phyloP scores from a whole-genome alignment of 2,888 invertebrate genomes.

The Graphium colonna region DNA sequence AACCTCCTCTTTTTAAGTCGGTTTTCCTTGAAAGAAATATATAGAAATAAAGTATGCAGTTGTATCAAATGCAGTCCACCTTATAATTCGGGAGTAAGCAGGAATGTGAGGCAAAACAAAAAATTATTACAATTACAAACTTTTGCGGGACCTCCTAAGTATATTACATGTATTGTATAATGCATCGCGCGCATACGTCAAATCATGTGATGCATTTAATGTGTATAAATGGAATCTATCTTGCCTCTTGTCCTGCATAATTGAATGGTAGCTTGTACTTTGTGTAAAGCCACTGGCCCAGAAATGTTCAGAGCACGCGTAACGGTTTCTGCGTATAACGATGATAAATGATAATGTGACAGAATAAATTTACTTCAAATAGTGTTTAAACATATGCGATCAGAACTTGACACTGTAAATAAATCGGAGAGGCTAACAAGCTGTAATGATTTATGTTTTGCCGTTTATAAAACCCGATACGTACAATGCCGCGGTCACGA shows the following conservation, averaged over 20 bases:
- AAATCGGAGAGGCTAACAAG: conserved; percentile 7
- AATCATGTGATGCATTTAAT: conserved; percentile 10
- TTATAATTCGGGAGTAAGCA: too few relatives aligned
- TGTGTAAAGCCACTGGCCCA: conserved; percentile 10
- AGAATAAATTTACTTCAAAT: conserved; percentile 18
- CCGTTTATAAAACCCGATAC: not conserved
- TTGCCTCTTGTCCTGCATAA: conserved; percentile 3
- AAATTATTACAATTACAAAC: too few relatives aligned
- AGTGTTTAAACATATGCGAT: conserved; percentile 11
- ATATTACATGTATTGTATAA: too few relatives aligned
- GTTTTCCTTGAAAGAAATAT: too few relatives aligned
- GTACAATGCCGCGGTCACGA: not conserved
- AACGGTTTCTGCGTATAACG: conserved; percentile 14
- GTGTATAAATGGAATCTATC: conserved; percentile 13
- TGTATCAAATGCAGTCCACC: too few relatives aligned
- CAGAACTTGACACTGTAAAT: conserved; percentile 8
- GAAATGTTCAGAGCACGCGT: conserved; percentile 2
- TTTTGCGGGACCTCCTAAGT: too few relatives aligned
- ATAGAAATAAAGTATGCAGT: too few relatives aligned
- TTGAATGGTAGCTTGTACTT: conserved; percentile 6
- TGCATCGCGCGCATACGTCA: too few relatives aligned
- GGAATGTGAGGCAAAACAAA: too few relatives aligned
- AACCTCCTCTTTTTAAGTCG: too few relatives aligned
- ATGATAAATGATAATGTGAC: conserved; percentile 14
- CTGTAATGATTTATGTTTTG: conserved; percentile 12